Percentiles rank a stretch among this genome's conserved stretches.
phyloP scores from a whole-genome alignment of 2,113 vertebrate species.

The Poeciliopsis prolifica region DNA sequence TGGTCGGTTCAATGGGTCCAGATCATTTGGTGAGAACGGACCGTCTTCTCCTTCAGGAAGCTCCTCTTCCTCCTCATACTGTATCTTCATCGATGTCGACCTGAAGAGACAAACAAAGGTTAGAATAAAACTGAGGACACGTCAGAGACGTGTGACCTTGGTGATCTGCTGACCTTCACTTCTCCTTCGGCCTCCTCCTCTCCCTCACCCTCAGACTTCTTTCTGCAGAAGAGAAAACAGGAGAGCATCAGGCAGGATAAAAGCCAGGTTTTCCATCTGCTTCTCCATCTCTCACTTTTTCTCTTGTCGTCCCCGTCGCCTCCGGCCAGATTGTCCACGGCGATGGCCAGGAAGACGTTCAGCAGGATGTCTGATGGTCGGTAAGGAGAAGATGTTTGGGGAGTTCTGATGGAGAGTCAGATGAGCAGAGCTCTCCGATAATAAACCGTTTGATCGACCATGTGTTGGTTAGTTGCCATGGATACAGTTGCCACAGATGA shows the following conservation, averaged over 20 bases:
- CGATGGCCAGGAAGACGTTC: constrained; percentile 83
- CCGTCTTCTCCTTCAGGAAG: constrained; percentile 71
- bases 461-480: not conserved
- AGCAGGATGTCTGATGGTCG: constrained; percentile 76
- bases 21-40: constrained; percentile 20
- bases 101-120: constrained; percentile 52
- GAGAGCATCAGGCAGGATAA: not conserved
- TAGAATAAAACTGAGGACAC: not conserved
- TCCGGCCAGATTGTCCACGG: constrained; percentile 81
- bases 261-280: not conserved
- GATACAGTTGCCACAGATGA: constrained; percentile 97
- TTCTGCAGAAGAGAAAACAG: constrained; percentile 24
- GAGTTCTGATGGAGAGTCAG: not conserved
- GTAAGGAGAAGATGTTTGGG: constrained; percentile 34
- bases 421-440: too few species aligned
- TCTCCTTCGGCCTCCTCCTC: constrained; percentile 34
- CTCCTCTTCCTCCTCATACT: constrained; percentile 75
- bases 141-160: not conserved
- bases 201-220: constrained; percentile 52
- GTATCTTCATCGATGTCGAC: constrained; percentile 77
- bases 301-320: constrained; percentile 74
- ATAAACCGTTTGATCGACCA: too few species aligned
- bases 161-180: constrained; percentile 44
- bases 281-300: constrained; percentile 66
- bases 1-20: not conserved